Base-by-base conservation (phyloP, 2,113 vertebrate genomes). In the Dasyprocta punctata region DNA sequence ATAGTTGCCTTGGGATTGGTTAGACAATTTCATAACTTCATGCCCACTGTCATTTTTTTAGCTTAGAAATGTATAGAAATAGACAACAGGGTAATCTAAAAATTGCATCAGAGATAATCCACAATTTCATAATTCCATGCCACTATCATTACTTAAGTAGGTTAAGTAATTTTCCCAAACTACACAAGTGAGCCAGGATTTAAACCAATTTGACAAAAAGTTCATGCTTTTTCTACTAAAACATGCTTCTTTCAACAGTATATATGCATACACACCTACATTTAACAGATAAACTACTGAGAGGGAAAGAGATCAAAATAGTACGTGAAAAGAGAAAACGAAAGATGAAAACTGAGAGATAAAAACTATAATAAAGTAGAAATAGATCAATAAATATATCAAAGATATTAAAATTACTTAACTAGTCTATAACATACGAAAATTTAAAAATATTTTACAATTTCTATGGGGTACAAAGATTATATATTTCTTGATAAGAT, bases 211-310 rank as follows among this genome's bases (percentile, higher is more conserved):
- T 92, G 14, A 56, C 33, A 63, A 85, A 49, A 89, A 90, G 41
- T 69, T 56, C 47, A 28, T 80, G 36, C 22, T 24, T 65, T 86
- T 86, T 65, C 52, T 26, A 92, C 11, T 92, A 52, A 5, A 30
- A 28, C 19, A 11, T 67, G 12, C 73, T 13, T 49, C 52, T 89
- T 71, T 13, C 2, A 7, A 90, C 60, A 65, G 33, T n/a, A 41
- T 41, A 67, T 47, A 52, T n/a, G 58, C 8, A 86, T 38, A 38
- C 17, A 28, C 9, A 75, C 1, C 6, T 2, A 49, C 30, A 75
- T 52, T 81, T 89, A 71, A 87, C 92, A 85, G 69, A 33, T 65
- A 90, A 90, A 75, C 33, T 92, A 63, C 63, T 80, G 22, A 85
- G 78, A 92, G 22, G 20, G 80, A 89, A 85, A 96, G 30, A 82